Evolutionary conservation across 2,113 vertebrate species (phyloP).

Genomic region (Pelecanus crispus): DNA sequence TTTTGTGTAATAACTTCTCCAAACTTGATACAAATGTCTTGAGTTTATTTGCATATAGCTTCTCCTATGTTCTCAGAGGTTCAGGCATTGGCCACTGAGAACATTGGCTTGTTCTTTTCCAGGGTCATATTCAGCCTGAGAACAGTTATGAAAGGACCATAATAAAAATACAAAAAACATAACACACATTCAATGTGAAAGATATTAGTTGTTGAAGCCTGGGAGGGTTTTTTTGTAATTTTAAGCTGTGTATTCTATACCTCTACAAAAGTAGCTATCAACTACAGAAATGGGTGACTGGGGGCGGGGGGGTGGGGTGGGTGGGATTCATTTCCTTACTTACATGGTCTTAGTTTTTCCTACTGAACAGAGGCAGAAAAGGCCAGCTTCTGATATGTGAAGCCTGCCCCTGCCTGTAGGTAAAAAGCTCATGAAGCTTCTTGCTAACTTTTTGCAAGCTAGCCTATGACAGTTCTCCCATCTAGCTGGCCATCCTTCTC

Average conservation of each 20-base stretch:
- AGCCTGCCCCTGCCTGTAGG: background rate
- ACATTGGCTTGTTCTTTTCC: background rate
- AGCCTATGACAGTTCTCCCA: background rate
- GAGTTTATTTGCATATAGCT: background rate
- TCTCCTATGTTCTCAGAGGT: background rate
- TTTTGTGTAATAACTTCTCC: background rate
- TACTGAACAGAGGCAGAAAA: background rate
- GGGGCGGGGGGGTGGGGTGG: background rate
- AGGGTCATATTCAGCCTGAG: background rate
- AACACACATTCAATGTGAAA: background rate
- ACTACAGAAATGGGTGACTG: background rate
- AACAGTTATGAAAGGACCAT: background rate
- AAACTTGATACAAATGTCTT: background rate
- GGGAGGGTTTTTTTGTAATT: background rate
- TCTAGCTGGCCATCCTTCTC: background rate
- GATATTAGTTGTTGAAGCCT: background rate
- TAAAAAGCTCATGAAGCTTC: background rate
- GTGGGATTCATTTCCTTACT: background rate
- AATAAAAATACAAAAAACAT: background rate
- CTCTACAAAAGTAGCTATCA: background rate
- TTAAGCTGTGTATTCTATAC: background rate
- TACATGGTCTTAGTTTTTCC: background rate
- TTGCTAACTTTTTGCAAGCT: background rate
- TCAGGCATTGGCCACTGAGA: background rate
- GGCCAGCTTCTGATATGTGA: background rate